Evolutionary conservation across 53 echinoderm and acorn worm genomes (phyloP), one percentile per base, ranked within the genome.

Genomic region (Astropecten irregularis): DNA sequence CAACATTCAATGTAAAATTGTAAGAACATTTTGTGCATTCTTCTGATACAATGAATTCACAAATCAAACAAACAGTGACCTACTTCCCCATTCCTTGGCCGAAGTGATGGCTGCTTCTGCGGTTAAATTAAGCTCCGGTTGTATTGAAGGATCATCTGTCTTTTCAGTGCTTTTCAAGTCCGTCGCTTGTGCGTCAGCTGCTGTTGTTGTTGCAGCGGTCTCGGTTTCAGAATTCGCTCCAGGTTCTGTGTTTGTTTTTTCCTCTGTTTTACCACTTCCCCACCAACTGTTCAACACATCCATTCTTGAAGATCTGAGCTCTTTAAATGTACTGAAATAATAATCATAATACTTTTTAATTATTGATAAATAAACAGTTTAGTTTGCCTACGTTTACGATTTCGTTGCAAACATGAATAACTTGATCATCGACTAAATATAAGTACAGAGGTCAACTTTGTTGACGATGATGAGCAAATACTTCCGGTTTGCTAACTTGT

Each of bases 21-120:
- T n/a, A n/a, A n/a, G n/a, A n/a, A n/a, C n/a, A n/a, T n/a, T n/a
- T n/a, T n/a, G n/a, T n/a, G n/a, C n/a, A n/a, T n/a, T n/a, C n/a
- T n/a, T n/a, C n/a, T n/a, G n/a, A n/a, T n/a, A n/a, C n/a, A n/a
- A n/a, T n/a, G n/a, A n/a, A n/a, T n/a, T n/a, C n/a, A n/a, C n/a
- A n/a, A n/a, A n/a, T n/a, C n/a, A n/a, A n/a, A n/a, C n/a, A n/a
- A n/a, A n/a, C n/a, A n/a, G 54, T 1, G 11, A 42, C 42, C 6
- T 90, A 95, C 96, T 95, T 82, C 96, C 96, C 83, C 93, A 93
- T 69, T 93, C 91, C 61, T 84, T 91, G 0, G 96, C 96, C 31
- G 93, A 64, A 57, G 85, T 89, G 1, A 95, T 44, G 8, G 96
- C 96, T 25, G 84, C 84, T 37, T 92, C 95, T 34, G 87, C 76